A percentile compares a stretch with the other conserved stretches of the same genome.
Evolutionary conservation across 2,113 vertebrate species (phyloP).

Genomic region (Pitta sordida): DNA sequence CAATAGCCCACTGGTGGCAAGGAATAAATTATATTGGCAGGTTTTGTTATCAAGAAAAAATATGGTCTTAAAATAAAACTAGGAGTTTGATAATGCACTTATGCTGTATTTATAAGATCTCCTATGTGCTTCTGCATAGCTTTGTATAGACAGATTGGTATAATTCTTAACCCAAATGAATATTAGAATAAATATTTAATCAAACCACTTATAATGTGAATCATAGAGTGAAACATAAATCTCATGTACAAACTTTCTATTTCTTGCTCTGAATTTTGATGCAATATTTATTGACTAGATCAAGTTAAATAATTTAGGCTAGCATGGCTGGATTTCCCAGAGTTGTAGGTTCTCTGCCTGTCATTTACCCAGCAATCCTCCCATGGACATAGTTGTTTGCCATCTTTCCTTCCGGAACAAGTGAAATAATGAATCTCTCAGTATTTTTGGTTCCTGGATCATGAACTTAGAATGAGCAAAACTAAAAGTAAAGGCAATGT

Average conservation of each 20-base stretch:
- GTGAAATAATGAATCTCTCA: neutral
- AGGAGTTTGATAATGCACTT: neutral
- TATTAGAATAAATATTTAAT: constrained; percentile 74
- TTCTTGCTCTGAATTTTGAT: constrained; percentile 45
- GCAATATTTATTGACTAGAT: constrained; percentile 63
- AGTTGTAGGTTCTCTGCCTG: neutral
- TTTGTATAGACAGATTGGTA: constrained; percentile 33
- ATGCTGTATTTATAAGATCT: constrained; percentile 14
- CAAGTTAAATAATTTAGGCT: constrained; percentile 36
- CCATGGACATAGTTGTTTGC: neutral
- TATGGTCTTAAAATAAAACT: neutral
- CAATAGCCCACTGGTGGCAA: neutral
- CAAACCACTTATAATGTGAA: constrained; percentile 48
- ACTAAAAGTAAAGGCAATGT: neutral
- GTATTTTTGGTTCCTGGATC: neutral
- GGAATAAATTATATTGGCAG: constrained; percentile 3
- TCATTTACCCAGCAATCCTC: neutral
- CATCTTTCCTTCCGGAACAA: neutral
- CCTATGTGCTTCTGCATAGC: neutral
- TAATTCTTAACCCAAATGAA: constrained; percentile 53
- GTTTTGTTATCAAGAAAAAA: neutral
- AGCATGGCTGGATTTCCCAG: constrained; percentile 1
- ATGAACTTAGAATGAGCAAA: neutral
- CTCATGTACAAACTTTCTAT: constrained; percentile 61
- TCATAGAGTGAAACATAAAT: constrained; percentile 63